These are phyloP conservation scores for Elephas maximus DNA, from an alignment of 2,113 vertebrate genomes.

Conservation along the genomic window DNA sequence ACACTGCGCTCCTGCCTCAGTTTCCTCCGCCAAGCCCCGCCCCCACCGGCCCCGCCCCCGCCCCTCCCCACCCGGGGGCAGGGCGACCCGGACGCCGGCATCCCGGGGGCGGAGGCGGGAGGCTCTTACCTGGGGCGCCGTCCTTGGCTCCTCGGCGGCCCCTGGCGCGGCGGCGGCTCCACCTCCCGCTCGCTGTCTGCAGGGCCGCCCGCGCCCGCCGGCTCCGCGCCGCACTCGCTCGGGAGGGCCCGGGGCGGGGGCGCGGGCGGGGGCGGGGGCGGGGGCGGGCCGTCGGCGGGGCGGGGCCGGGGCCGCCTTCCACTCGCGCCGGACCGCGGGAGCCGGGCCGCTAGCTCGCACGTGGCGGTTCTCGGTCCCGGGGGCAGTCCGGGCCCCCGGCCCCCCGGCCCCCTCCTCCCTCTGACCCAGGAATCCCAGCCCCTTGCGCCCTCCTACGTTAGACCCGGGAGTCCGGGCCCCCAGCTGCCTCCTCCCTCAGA, in stretches of 20 bases:
- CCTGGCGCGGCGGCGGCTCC: constrained; percentile 69
- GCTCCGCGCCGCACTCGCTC: constrained; percentile 53
- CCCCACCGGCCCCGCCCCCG: constrained; percentile 75
- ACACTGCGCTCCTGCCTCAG: constrained; percentile 75
- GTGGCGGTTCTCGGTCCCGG: too few relatives aligned
- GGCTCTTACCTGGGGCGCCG: constrained; percentile 80
- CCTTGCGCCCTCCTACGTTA: background rate
- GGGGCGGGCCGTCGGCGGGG: constrained; percentile 77
- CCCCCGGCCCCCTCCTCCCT: background rate
- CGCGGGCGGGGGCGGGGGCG: constrained; percentile 71
- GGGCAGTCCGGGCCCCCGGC: background rate
- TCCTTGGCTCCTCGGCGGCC: constrained; percentile 41
- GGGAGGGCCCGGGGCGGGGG: background rate
- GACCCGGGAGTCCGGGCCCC: background rate
- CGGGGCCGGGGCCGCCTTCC: constrained; percentile 78
- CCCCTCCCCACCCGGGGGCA: constrained; percentile 78
- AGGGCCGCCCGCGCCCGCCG: constrained; percentile 57
- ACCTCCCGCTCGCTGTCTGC: constrained; percentile 70
- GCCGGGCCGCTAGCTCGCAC: background rate
- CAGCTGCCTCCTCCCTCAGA: background rate
- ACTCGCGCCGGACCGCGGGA: constrained; percentile 58
- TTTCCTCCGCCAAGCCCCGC: constrained; percentile 82
- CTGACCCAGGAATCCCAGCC: background rate
- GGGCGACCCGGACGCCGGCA: constrained; percentile 66
- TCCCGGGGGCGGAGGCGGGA: constrained; percentile 64